Evolutionary conservation across 2,113 vertebrate species (phyloP), one percentile per base, ranked within the genome.

Genomic region (Periophthalmodon schlosseri): DNA sequence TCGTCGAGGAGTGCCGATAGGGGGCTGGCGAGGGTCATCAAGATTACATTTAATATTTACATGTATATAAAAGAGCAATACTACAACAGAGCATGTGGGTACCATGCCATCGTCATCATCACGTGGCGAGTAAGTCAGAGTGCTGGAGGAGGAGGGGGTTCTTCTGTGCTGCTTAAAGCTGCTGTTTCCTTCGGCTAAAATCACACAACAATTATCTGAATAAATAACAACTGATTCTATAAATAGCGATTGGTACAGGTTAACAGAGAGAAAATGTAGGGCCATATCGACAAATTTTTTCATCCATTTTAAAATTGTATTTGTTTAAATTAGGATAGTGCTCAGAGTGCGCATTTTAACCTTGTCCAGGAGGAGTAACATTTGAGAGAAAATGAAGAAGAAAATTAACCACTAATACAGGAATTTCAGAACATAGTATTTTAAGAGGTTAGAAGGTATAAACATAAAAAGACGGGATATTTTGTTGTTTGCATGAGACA

Each of bases 41-140:
- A 65, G 14, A 70, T 11, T 12, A 56, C 2, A 74, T n/a, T 7
- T 1, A 33, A 20, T 33, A 63, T 34, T 28, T 28, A 60, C 4
- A 28, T 60, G 57, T 60, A 15, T 28, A 14, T 28, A 33, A 33
- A 61, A 61, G 24, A 61, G 58, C 11, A 34, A 24, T 14, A 33
- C 21, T 56, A 11, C 18, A 21, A 24, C 21, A 60, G 23, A 60
- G 2, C 11, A 69, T 49, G n/a, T 64, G 33, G 88, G 74, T 94
- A 99, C 98, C 98, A 99, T 97, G 90, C 95, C 90, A 74, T 99
- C 98, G 0, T 99, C 98, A 12, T 99, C 97, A 0, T 98, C 97
- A 0, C 96, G 93, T 0, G 97, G 93, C 46, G 98, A 95, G 91
- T 96, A 99, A 68, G 96, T 95, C 10, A 99, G 93, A 0, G 96